Conservation (phyloP, 2,797 vertebrate genomes). For the Tokudaia muenninki region DNA sequence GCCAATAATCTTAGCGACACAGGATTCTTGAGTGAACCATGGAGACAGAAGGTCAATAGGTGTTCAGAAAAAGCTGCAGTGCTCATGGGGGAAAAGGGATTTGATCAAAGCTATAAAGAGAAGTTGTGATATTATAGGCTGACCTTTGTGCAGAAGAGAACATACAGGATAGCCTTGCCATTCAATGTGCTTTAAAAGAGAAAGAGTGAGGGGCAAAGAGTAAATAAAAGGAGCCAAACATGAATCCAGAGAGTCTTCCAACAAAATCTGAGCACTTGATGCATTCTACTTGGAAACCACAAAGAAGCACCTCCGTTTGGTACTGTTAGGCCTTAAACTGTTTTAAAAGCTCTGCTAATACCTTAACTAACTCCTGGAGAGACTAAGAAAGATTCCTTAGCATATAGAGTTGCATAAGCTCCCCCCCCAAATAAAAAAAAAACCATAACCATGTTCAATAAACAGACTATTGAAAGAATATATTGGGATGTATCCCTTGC, state of each 20-base stretch:
- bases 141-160: not conserved
- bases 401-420: conserved; percentile 36
- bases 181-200: conserved; percentile 21
- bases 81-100: not conserved
- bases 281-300: conserved; percentile 26
- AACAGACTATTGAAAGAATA: conserved; percentile 9
- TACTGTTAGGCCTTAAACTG: not conserved
- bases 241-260: not conserved
- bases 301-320: conserved; percentile 36
- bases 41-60: conserved; percentile 3
- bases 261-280: conserved; percentile 24
- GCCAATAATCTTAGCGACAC: conserved; percentile 19
- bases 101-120: conserved; percentile 6
- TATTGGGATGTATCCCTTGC: not conserved
- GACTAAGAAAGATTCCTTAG: not conserved
- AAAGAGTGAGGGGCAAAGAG: not conserved
- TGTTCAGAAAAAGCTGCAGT: not conserved
- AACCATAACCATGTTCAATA: not conserved
- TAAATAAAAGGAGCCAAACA: conserved; percentile 21
- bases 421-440: not conserved
- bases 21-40: conserved; percentile 24
- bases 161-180: not conserved
- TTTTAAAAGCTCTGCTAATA: conserved; percentile 15
- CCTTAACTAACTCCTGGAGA: conserved; percentile 10
- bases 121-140: not conserved